Evolutionary conservation across 2,797 vertebrate species (phyloP).

Genomic region (Allobates femoralis): DNA sequence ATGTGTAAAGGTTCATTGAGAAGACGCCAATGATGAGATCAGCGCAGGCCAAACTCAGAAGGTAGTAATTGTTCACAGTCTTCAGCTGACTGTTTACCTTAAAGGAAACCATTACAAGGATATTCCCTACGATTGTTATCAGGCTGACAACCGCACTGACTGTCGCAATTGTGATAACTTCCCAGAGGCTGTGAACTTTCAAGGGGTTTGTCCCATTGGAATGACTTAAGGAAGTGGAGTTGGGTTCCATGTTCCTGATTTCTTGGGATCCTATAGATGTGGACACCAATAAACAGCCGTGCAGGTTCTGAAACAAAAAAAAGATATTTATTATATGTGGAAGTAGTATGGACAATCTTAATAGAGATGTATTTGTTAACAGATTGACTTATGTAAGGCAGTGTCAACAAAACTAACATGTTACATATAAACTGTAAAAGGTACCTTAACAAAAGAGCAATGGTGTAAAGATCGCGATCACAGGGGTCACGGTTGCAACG

Average conservation of each 20-base stretch:
- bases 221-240: slow-evolving; percentile 44
- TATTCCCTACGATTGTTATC: slow-evolving; percentile 79
- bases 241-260: slow-evolving; percentile 56
- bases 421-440: no score
- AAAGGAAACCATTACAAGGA: slow-evolving; percentile 80
- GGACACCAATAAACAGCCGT: background rate
- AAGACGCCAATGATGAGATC: slow-evolving; percentile 81
- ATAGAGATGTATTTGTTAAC: background rate
- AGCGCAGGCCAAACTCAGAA: slow-evolving; percentile 81
- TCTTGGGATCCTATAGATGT: slow-evolving; percentile 40
- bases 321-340: background rate
- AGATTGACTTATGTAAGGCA: background rate
- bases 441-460: no score
- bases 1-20: slow-evolving; percentile 85
- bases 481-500: no score
- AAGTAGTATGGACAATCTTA: background rate
- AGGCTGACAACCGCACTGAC: slow-evolving; percentile 92
- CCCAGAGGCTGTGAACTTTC: slow-evolving; percentile 86
- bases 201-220: slow-evolving; percentile 60
- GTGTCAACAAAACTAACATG: no score
- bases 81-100: slow-evolving; percentile 80
- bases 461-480: no score
- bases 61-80: slow-evolving; percentile 83
- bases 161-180: slow-evolving; percentile 91
- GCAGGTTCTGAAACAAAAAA: slow-evolving; percentile 45